Evolutionary conservation across 53 echinoderm and acorn worm genomes (phyloP).

Genomic region (Stichopus horrens): DNA sequence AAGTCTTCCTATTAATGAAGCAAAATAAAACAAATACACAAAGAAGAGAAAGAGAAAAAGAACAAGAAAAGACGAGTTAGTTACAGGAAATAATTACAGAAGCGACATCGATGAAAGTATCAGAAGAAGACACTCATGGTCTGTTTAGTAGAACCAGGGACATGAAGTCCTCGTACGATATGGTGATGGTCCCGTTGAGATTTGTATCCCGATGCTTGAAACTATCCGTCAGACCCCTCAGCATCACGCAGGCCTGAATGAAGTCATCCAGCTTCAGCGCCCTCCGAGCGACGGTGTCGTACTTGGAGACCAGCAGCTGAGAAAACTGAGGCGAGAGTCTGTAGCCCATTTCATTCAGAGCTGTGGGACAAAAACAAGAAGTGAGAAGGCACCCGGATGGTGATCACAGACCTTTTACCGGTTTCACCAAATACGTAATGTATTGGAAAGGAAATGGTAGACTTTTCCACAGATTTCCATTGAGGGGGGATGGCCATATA

Average conservation of each 20-base stretch:
- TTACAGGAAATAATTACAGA: no score
- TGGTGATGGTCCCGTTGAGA: slow-evolving; percentile 70
- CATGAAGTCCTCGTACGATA: slow-evolving; percentile 97
- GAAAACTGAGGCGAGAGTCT: slow-evolving; percentile 69
- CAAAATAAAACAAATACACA: not conserved
- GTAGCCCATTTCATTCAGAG: slow-evolving; percentile 88
- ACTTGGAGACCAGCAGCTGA: slow-evolving; percentile 67
- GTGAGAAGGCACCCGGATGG: no score
- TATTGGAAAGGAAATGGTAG: not conserved
- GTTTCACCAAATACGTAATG: not conserved
- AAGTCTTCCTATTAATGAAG: no score
- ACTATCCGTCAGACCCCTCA: slow-evolving; percentile 75
- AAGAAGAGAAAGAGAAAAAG: not conserved
- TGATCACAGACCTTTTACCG: no score
- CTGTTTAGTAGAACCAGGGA: slow-evolving; percentile 52
- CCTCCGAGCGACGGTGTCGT: slow-evolving; percentile 60
- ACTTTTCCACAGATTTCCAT: no score
- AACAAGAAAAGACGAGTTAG: no score
- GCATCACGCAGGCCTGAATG: slow-evolving; percentile 86
- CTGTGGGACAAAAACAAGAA: slow-evolving; percentile 47
- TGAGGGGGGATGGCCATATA: no score
- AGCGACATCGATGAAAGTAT: not conserved
- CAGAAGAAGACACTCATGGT: slow-evolving; percentile 13
- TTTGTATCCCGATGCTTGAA: slow-evolving; percentile 79
- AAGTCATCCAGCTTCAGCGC: slow-evolving; percentile 80